phyloP scores from a whole-genome alignment of 1,140 invertebrate species.

The Tachypleus tridentatus region DNA sequence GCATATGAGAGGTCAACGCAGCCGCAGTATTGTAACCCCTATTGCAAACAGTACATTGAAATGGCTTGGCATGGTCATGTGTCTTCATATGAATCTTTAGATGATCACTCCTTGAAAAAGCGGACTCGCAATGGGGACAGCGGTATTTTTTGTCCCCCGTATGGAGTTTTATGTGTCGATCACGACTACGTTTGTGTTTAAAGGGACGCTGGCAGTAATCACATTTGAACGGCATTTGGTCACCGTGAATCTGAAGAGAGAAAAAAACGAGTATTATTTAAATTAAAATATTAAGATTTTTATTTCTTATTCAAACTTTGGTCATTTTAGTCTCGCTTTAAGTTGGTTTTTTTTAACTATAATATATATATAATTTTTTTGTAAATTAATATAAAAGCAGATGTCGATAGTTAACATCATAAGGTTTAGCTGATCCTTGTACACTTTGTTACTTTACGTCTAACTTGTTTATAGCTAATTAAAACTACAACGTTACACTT shows the following conservation, averaged over 20 bases:
- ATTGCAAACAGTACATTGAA: constrained; percentile 82
- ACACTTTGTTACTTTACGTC: too few species aligned
- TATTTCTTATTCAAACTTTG: too few species aligned
- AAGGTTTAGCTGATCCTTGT: too few species aligned
- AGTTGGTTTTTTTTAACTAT: too few species aligned
- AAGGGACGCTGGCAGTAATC: constrained; percentile 81
- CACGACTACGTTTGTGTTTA: constrained; percentile 86
- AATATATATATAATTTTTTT: too few species aligned
- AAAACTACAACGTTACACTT: too few species aligned
- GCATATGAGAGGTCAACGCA: constrained; percentile 83
- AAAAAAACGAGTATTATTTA: background rate
- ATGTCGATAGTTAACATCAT: too few species aligned
- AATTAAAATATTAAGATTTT: too few species aligned
- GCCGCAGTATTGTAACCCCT: constrained; percentile 83
- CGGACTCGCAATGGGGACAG: constrained; percentile 80
- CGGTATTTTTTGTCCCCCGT: constrained; percentile 89
- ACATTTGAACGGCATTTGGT: constrained; percentile 81
- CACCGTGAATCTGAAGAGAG: constrained; percentile 32
- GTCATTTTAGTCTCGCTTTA: too few species aligned
- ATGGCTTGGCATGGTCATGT: constrained; percentile 86
- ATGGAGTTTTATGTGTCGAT: constrained; percentile 88
- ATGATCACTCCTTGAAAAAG: constrained; percentile 88
- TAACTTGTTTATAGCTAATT: too few species aligned
- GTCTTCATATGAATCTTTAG: constrained; percentile 93
- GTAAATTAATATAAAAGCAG: too few species aligned